Conservation (phyloP, 2,113 vertebrate genomes). For the Melanostigma gelatinosum region DNA sequence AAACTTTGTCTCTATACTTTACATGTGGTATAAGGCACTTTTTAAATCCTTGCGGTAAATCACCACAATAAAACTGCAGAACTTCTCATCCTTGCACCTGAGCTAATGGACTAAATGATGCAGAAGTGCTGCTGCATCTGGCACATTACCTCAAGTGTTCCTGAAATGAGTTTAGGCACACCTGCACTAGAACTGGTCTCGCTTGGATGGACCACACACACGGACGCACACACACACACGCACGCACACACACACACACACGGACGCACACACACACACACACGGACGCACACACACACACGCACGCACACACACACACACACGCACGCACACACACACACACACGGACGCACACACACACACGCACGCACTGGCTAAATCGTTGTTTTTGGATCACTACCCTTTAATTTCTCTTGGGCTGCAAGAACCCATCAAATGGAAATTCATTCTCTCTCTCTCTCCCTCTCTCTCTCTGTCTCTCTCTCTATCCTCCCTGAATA, state of each 20-base stretch:
- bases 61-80: constrained; percentile 24
- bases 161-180: constrained; percentile 38
- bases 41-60: background rate
- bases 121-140: constrained; percentile 44
- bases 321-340: background rate
- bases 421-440: constrained; percentile 51
- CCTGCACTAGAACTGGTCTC: constrained; percentile 24
- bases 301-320: background rate
- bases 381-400: constrained; percentile 49
- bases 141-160: constrained; percentile 33
- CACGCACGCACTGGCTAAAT: constrained; percentile 26
- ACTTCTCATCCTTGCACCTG: constrained; percentile 26
- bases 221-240: background rate
- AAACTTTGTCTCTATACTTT: background rate
- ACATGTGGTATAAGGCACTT: background rate
- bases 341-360: background rate
- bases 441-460: constrained; percentile 17
- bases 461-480: background rate
- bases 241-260: background rate
- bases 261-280: background rate
- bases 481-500: background rate
- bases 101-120: constrained; percentile 62
- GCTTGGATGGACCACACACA: background rate
- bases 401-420: constrained; percentile 53
- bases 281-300: background rate